Evolutionary conservation across 2,797 vertebrate genomes (phyloP).

Genomic region (Sebastes nivosus): DNA sequence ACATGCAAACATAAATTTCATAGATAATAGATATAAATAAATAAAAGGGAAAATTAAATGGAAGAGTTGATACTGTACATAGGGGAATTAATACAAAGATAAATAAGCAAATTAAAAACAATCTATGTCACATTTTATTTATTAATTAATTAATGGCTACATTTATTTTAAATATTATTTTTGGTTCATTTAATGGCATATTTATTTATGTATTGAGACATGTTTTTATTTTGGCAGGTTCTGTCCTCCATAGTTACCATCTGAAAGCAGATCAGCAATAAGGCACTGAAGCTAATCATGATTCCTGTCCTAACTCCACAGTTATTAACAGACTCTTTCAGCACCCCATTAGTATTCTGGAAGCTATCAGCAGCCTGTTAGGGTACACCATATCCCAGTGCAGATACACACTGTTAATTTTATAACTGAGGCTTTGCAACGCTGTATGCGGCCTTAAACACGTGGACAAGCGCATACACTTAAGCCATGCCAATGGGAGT

Average conservation of each 20-base stretch:
- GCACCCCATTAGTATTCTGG: conserved; percentile 38
- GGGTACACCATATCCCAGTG: conserved; percentile 14
- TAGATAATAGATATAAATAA: too few species aligned
- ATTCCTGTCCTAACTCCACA: conserved; percentile 5
- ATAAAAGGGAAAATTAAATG: too few species aligned
- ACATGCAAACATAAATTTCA: too few species aligned
- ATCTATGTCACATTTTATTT: too few species aligned
- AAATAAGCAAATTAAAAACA: too few species aligned
- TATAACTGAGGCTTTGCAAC: conserved; percentile 49
- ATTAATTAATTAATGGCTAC: too few species aligned
- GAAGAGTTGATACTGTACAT: too few species aligned
- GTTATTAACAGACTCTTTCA: conserved; percentile 38
- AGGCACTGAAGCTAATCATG: conserved; percentile 15
- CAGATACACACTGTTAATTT: conserved; percentile 49
- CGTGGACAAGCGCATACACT: conserved; percentile 15
- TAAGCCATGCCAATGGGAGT: not conserved
- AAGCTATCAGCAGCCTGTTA: conserved; percentile 32
- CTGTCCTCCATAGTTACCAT: not conserved
- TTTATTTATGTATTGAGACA: too few species aligned
- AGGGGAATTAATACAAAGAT: too few species aligned
- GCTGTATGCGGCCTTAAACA: conserved; percentile 35
- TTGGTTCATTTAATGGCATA: too few species aligned
- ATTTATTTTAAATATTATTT: too few species aligned
- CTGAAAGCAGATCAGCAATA: conserved; percentile 11
- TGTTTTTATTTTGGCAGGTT: too few species aligned